phyloP scores from a whole-genome alignment of 2,888 invertebrate genomes.

The Beris morrisii region DNA sequence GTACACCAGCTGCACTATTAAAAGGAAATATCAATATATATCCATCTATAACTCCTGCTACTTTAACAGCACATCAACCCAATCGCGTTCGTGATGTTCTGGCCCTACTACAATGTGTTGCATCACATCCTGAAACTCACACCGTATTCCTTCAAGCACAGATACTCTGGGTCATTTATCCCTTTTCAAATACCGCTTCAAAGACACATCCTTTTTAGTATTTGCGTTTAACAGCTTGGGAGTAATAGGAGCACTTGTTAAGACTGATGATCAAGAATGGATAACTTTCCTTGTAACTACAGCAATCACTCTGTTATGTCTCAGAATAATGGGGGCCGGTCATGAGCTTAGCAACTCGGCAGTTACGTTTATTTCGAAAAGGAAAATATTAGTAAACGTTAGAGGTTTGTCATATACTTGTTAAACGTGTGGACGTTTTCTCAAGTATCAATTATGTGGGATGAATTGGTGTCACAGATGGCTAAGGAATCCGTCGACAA shows the following conservation, averaged over 20 bases:
- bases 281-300: slow-evolving; percentile 98
- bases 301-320: slow-evolving; percentile 97
- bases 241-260: slow-evolving; percentile 98
- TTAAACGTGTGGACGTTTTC: slow-evolving; percentile 99
- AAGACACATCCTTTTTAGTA: slow-evolving; percentile 99
- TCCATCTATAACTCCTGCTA: slow-evolving; percentile 97
- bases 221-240: slow-evolving; percentile 95
- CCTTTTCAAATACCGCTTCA: slow-evolving; percentile 98
- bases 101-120: slow-evolving; percentile 96
- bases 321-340: slow-evolving; percentile 99
- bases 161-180: slow-evolving; percentile 96
- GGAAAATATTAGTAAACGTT: slow-evolving; percentile 97
- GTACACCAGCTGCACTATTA: slow-evolving; percentile 85
- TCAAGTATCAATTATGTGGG: slow-evolving; percentile 98
- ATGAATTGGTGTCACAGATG: slow-evolving; percentile 97
- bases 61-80: slow-evolving; percentile 95
- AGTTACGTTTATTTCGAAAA: slow-evolving; percentile 97
- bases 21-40: slow-evolving; percentile 99
- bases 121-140: slow-evolving; percentile 98
- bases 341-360: slow-evolving; percentile 98
- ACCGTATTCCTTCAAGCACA: slow-evolving; percentile 95
- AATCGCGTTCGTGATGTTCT: slow-evolving; percentile 99
- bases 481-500: slow-evolving; percentile 96
- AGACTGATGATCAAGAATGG: slow-evolving; percentile 98
- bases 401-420: slow-evolving; percentile 98